Conservation (phyloP, 2,113 vertebrate species). For the Chlamydotis undulata region DNA sequence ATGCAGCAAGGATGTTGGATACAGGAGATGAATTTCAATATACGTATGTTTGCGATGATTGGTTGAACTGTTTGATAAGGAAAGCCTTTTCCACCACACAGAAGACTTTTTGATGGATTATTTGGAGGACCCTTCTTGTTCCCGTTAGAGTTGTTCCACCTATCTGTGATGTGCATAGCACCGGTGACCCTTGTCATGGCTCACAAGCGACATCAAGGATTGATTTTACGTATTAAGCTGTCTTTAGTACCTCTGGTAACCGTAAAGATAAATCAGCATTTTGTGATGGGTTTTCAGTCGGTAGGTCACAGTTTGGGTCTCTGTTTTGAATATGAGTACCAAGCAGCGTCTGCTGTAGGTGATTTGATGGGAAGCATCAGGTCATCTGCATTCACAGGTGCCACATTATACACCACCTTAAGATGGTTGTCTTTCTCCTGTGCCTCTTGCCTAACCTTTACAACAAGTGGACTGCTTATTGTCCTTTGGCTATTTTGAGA, state of each 20-base stretch:
- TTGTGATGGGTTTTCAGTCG: neutral
- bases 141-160: neutral
- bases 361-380: neutral
- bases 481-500: neutral
- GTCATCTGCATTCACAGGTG: neutral
- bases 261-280: neutral
- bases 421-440: neutral
- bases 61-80: neutral
- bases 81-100: neutral
- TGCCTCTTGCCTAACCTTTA: neutral
- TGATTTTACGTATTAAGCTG: neutral
- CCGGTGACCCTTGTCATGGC: accelerated
- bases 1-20: neutral
- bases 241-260: neutral
- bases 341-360: neutral
- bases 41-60: neutral
- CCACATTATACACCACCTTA: neutral
- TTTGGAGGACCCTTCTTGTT: neutral
- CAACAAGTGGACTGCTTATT: neutral
- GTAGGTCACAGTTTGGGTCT: neutral
- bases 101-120: neutral
- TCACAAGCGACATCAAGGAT: neutral
- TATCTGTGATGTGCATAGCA: neutral
- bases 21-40: neutral
- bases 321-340: neutral